phyloP scores from a whole-genome alignment of 1,140 invertebrate species.

The Drosophila willistoni region DNA sequence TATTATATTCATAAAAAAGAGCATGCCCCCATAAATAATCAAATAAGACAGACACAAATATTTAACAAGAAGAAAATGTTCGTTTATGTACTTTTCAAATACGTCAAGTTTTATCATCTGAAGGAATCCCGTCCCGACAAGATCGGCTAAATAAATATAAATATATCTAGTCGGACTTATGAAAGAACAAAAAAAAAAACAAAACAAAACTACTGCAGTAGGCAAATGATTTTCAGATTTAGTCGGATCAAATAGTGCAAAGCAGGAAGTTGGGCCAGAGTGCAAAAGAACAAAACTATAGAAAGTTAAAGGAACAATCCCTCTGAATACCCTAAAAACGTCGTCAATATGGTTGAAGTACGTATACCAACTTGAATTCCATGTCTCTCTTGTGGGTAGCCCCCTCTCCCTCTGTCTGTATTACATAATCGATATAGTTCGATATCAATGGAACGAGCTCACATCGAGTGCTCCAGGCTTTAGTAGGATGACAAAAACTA shows the following conservation, averaged over 20 bases:
- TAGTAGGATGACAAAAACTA: slow-evolving; percentile 8
- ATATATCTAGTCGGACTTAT: not conserved
- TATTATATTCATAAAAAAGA: slow-evolving; percentile 37
- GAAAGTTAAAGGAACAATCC: not conserved
- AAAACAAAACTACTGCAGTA: slow-evolving; percentile 1
- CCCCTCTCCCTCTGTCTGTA: not conserved
- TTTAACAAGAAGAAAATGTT: slow-evolving; percentile 28
- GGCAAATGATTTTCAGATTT: slow-evolving; percentile 4
- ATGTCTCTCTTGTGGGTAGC: no score
- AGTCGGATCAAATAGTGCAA: slow-evolving; percentile 28
- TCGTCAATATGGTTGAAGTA: slow-evolving; percentile 57
- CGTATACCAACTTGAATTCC: slow-evolving; percentile 9
- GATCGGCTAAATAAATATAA: slow-evolving; percentile 20
- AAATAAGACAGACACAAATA: slow-evolving; percentile 37
- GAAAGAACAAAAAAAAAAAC: not conserved
- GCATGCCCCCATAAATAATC: slow-evolving; percentile 37
- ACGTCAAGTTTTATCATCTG: slow-evolving; percentile 39
- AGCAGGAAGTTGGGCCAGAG: slow-evolving; percentile 11
- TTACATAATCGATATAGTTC: slow-evolving; percentile 46
- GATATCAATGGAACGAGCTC: slow-evolving; percentile 27
- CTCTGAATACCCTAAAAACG: not conserved
- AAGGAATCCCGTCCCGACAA: slow-evolving; percentile 25
- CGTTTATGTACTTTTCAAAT: slow-evolving; percentile 46
- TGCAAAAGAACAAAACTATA: slow-evolving; percentile 13
- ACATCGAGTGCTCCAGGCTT: not conserved